Percentiles rank a stretch among this genome's conserved stretches.
phyloP scores from a whole-genome alignment of 2,113 vertebrate species.

The Lagenorhynchus albirostris region DNA sequence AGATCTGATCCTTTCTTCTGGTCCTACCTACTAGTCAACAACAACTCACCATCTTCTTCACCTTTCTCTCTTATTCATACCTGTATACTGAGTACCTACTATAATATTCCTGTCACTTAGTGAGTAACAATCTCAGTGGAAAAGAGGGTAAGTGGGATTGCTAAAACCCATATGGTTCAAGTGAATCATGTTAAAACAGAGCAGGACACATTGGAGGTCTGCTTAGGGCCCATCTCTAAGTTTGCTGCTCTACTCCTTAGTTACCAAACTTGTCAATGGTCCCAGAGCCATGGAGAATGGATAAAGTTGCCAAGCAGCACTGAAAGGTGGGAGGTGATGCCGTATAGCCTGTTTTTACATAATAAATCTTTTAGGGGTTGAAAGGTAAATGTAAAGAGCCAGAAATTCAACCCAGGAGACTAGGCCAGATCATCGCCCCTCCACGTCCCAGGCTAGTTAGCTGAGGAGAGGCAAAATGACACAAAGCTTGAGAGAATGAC shows the following conservation, averaged over 20 bases:
- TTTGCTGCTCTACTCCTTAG: background rate
- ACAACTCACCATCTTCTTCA: background rate
- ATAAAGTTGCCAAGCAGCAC: background rate
- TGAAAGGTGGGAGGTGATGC: background rate
- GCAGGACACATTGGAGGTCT: background rate
- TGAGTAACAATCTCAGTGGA: background rate
- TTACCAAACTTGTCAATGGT: background rate
- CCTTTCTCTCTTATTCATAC: background rate
- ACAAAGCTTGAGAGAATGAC: constrained; percentile 10
- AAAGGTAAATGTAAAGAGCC: background rate
- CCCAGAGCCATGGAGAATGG: background rate
- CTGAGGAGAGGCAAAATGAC: background rate
- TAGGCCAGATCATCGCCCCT: background rate
- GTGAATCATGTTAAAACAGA: background rate
- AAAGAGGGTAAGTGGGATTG: background rate
- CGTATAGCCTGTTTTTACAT: background rate
- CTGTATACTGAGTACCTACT: background rate
- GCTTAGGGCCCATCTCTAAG: background rate
- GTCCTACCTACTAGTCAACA: background rate
- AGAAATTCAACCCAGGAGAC: background rate
- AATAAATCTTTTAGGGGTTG: background rate
- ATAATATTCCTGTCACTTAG: background rate
- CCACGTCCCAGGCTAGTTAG: background rate
- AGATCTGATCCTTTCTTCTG: background rate
- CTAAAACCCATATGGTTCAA: background rate